Evolutionary conservation across 2,113 vertebrate genomes (phyloP), one percentile per base, ranked within the genome.

Genomic region (Tetrao urogallus): DNA sequence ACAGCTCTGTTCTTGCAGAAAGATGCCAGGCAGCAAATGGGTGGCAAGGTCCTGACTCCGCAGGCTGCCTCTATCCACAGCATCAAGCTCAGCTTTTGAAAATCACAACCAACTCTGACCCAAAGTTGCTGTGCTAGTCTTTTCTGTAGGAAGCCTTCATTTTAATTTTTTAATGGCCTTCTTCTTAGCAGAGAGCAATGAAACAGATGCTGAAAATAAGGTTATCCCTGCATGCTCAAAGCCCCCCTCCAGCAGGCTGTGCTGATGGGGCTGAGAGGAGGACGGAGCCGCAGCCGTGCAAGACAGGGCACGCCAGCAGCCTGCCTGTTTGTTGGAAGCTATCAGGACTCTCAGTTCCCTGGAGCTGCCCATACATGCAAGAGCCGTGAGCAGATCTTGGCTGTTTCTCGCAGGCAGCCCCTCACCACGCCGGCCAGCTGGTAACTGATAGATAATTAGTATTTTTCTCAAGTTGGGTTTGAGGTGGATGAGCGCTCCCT

Each of bases 401-500:
- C 77, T 80, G 34, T 76, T 71, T 80, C 92, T 40, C 36, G 28
- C 83, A 22, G 45, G 77, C 94, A 38, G 76, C 83, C 96, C 94
- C 94, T 92, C 4, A 3, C 96, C 94, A 56, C 60, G 24, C 85
- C 8, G 7, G 89, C 89, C 90, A 89, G 90, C 97, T 97, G 98
- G 97, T 97, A 98, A 98, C 97, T 86, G 97, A 65, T 79, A 91
- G 97, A 97, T 97, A 97, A 98, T 97, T 88, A 97, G 82, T 88
- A 86, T 97, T 97, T 97, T 96, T 97, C 97, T 97, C 97, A 94
- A 95, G 95, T 94, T 24, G 47, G 67, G 10, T 17, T 89, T 74
- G 95, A 76, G 43, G 57, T 8, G 4, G 66, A 27, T 40, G 36
- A 42, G 43, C 8, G 61, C 77, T 69, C 54, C 36, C 86, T 63